These are phyloP conservation scores for Asarcornis scutulata DNA, from an alignment of 2,113 vertebrate genomes.

Conservation along the genomic window DNA sequence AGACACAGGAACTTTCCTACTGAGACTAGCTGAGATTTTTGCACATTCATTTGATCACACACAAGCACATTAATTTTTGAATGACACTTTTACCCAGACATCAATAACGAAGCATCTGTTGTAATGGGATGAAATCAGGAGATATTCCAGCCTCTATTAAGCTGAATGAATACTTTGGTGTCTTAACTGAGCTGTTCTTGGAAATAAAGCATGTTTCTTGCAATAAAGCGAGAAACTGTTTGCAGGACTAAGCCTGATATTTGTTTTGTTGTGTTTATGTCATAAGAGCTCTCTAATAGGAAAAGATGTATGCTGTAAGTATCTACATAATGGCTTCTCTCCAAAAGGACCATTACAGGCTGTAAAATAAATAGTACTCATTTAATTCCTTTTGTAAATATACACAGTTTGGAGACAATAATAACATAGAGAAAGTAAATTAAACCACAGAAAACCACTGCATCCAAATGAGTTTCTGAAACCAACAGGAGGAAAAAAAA, in stretches of 20 bases:
- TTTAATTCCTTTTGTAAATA: conserved; percentile 67
- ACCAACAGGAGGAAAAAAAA: not conserved
- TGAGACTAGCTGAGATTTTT: not conserved
- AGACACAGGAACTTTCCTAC: not conserved
- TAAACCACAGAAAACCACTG: conserved; percentile 49
- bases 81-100: not conserved
- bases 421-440: conserved; percentile 63
- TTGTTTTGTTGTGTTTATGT: conserved; percentile 55
- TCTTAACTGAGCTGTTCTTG: conserved; percentile 40
- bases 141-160: not conserved
- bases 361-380: conserved; percentile 60
- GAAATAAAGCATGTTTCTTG: conserved; percentile 14
- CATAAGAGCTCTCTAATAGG: conserved; percentile 39
- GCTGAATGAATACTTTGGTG: not conserved
- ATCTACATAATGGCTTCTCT: conserved; percentile 55
- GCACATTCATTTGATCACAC: not conserved
- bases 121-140: not conserved
- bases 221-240: not conserved
- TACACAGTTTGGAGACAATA: conserved; percentile 62
- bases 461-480: conserved; percentile 51
- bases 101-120: not conserved
- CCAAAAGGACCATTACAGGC: conserved; percentile 64
- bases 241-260: not conserved
- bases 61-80: not conserved
- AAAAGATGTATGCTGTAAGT: conserved; percentile 51